Evolutionary conservation across 2,888 invertebrate genomes (phyloP), one percentile per base, ranked within the genome.

Genomic region (Tridacna crocea): DNA sequence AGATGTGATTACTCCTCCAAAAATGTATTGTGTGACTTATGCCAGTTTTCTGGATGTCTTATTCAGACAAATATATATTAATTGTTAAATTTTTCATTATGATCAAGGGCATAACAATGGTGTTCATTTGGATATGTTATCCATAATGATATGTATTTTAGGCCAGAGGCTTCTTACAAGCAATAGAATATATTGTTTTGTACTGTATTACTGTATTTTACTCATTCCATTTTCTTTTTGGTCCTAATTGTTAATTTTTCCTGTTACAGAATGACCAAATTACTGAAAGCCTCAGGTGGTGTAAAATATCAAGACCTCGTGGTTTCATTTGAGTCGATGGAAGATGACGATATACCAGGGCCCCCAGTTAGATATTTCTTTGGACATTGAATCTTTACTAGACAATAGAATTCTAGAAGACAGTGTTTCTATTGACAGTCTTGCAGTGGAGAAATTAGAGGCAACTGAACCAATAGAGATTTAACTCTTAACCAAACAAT

Each of bases 251-350:
- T 36, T 36, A 36, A 61, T 3, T 61, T 3, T 13, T 24, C 22
- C 19, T 61, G 13, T 70, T 48, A 24, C 85, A 94, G 94, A 61
- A 91, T 94, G 93, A 72, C 89, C 46, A 92, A 92, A 77, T 83
- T 94, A 74, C 75, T 94, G 77, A 93, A 93, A 82, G 89, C 91
- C 11, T 75, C 79, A 1, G 75, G 87, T 8, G 88, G 81, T 26
- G 86, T 89, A 75, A 87, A 89, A 75, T 94, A 94, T 85, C 89
- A 91, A n/a, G 94, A 94, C 77, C 89, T 94, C 2, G 92, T 93
- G 4, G 91, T 94, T 12, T 90, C 92, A 15, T 91, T 92, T 86
- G 90, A 90, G 55, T 88, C 88, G 12, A 89, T 89, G 58, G 85
- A 89, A 51, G 90, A 88, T 0, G 91, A 93, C 2, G 92, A 92